phyloP scores from a whole-genome alignment of 2,797 vertebrate genomes.

The Sebastes alutus region DNA sequence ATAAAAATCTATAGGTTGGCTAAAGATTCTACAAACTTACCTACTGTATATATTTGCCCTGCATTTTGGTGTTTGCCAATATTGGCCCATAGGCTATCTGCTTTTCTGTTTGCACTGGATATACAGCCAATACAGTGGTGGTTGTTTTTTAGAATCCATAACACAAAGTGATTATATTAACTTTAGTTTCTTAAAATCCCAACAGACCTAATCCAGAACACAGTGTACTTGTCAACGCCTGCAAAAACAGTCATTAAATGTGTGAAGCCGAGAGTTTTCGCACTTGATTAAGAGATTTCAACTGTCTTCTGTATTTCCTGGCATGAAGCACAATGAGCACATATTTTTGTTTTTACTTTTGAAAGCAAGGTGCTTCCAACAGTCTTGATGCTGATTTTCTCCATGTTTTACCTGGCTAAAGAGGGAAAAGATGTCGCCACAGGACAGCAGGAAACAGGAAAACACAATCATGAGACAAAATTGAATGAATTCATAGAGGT shows the following conservation, averaged over 20 bases:
- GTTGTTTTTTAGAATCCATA: neutral
- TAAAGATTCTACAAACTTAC: neutral
- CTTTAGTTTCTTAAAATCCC: constrained; percentile 3
- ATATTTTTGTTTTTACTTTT: neutral
- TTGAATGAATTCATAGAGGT: neutral
- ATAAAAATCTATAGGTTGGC: neutral
- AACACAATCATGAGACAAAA: neutral
- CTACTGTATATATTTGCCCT: neutral
- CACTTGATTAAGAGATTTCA: constrained; percentile 19
- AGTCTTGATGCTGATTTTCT: neutral
- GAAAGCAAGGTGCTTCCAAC: neutral
- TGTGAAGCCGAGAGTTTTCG: constrained; percentile 46
- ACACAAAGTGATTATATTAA: neutral
- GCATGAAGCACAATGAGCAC: constrained; percentile 1
- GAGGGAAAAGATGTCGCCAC: neutral
- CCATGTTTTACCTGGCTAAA: constrained; percentile 1
- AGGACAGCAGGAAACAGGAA: neutral
- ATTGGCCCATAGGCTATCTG: neutral
- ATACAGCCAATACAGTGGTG: neutral
- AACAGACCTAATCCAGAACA: constrained; percentile 1
- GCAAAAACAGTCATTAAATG: constrained; percentile 34
- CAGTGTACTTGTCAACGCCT: constrained; percentile 30
- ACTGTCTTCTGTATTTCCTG: constrained; percentile 13
- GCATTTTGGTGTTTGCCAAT: neutral
- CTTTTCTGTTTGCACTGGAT: neutral